phyloP scores from a whole-genome alignment of 2,888 invertebrate genomes.

The Cephus rjabovi region DNA sequence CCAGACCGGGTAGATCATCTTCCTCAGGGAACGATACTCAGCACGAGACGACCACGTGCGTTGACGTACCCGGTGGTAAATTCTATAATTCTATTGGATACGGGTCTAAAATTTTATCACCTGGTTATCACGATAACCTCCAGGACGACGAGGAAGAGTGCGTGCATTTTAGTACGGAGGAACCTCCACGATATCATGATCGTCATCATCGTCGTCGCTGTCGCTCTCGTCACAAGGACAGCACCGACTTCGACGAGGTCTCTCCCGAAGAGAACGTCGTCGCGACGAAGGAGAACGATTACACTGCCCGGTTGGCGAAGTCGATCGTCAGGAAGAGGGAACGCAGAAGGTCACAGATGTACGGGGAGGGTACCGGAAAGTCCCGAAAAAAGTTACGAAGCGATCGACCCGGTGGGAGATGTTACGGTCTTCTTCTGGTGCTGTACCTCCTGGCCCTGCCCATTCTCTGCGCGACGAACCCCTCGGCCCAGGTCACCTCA shows the following conservation, averaged over 20 bases:
- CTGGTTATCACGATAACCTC: conserved; percentile 22
- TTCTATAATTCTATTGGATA: not conserved
- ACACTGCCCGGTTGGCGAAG: conserved; percentile 29
- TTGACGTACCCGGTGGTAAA: not conserved
- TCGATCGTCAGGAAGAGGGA: conserved; percentile 17
- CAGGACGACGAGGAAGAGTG: conserved; percentile 24
- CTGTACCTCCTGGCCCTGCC: conserved; percentile 57
- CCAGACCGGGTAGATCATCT: not conserved
- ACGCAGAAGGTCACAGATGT: not conserved
- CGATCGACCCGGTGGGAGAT: not conserved
- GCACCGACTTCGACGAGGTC: not conserved
- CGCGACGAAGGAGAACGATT: conserved; percentile 2
- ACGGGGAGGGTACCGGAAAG: not conserved
- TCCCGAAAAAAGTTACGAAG: conserved; percentile 3
- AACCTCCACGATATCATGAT: not conserved
- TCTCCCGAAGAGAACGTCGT: not conserved
- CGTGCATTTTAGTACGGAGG: conserved; percentile 26
- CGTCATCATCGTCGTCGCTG: not conserved
- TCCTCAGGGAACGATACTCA: not conserved
- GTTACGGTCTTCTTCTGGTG: conserved; percentile 46
- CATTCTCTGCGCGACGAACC: conserved; percentile 49
- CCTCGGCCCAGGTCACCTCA: conserved; percentile 41
- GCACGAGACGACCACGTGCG: not conserved
- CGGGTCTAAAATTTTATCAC: not conserved
- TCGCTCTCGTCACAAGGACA: conserved; percentile 4